Evolutionary conservation across 2,113 vertebrate species (phyloP), one percentile per base, ranked within the genome.

Genomic region (Ariopsis seemanni): DNA sequence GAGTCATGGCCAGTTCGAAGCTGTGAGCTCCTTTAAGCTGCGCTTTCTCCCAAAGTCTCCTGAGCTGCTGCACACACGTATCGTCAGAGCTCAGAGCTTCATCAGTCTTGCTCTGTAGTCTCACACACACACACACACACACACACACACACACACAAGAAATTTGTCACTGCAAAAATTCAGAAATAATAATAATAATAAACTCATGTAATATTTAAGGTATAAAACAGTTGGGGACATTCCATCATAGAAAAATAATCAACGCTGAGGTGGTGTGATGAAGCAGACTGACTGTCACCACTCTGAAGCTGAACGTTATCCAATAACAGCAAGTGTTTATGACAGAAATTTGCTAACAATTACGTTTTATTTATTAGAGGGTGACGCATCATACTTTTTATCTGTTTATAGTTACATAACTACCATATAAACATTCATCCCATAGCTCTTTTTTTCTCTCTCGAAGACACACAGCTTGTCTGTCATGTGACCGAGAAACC

Each of bases 1-100:
- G 96, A 10, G 95, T 95, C 94, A 99, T 96, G 86, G 97, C 96
- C n/a, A 94, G 92, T 90, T 97, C 96, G 69, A 99, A 98, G 92
- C 96, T 97, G 91, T 96, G 96, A 0, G 88, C 91, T 74, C 95
- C 97, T 63, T 95, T 96, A 5, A 96, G 90, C 92, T 97, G 96
- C 0, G 95, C 96, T 94, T 95, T 97, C 92, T 96, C 97, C 98
- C 98, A 99, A 52, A 99, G 94, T 1, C 94, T 94, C 83, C 93
- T 94, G 8, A 99, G 95, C 52, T 88, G 94, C 90, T 96, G 96
- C 81, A 99, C 95, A 50, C 95, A 94, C 7, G 75, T 88, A 74
- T 96, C 97, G 15, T 94, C 92, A 8, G 88, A 93, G 90, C 95
- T 95, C 91, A 99, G 87, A 3, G 97, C 96, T 69, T 96, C 95